phyloP scores from a whole-genome alignment of 1,140 invertebrate species.

The Megathymus violae region DNA sequence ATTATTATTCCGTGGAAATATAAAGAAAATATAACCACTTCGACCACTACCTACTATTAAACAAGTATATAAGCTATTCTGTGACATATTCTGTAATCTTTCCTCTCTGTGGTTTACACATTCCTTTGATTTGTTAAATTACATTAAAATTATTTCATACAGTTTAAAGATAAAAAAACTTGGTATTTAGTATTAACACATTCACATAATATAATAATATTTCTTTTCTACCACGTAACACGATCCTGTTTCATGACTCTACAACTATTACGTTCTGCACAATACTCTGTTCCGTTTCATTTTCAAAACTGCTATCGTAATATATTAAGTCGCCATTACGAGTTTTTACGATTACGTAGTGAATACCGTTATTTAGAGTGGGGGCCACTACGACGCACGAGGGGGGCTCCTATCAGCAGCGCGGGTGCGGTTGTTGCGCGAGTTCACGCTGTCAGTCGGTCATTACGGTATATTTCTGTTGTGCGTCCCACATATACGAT shows the following conservation, averaged over 20 bases:
- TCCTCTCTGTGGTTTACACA: too few relatives aligned
- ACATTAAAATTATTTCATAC: too few relatives aligned
- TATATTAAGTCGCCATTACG: conserved; percentile 67
- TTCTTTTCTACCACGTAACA: too few relatives aligned
- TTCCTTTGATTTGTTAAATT: too few relatives aligned
- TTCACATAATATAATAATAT: too few relatives aligned
- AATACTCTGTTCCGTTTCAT: conserved; percentile 69
- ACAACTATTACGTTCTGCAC: conserved; percentile 68
- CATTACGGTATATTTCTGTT: conserved; percentile 81
- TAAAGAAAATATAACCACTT: too few relatives aligned
- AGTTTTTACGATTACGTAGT: conserved; percentile 77
- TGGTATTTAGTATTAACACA: too few relatives aligned
- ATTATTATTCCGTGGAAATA: too few relatives aligned
- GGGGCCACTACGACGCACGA: conserved; percentile 59
- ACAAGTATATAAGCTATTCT: too few relatives aligned
- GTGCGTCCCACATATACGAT: conserved; percentile 77
- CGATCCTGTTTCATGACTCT: conserved; percentile 66
- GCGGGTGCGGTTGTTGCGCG: conserved; percentile 73
- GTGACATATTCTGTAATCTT: too few relatives aligned
- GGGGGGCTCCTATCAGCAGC: conserved; percentile 76
- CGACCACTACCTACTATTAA: too few relatives aligned
- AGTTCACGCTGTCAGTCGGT: conserved; percentile 83
- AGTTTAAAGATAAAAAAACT: too few relatives aligned
- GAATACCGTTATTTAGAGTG: conserved; percentile 77
- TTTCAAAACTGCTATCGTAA: conserved; percentile 63